Percentiles rank a stretch among this genome's conserved stretches.
Conservation (phyloP, 1,140 invertebrate species). For the Neocloeon triangulifer region DNA sequence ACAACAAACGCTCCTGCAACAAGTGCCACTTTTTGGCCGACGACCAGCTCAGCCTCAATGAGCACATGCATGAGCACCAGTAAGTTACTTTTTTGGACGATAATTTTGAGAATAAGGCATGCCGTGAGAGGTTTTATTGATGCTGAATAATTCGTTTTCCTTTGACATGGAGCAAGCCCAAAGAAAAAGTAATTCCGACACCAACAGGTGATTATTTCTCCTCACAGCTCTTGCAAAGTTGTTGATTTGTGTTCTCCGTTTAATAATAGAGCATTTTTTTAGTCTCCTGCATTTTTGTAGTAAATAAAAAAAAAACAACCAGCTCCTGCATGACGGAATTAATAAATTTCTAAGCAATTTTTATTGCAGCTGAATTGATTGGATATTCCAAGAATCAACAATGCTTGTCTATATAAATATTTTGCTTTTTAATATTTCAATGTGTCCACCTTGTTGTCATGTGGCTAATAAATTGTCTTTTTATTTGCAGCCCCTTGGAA, state of each 20-base stretch:
- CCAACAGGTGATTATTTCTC: background rate
- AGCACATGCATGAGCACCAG: conserved; percentile 38
- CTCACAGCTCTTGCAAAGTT: background rate
- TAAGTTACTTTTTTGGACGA: conserved; percentile 14
- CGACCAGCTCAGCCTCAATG: conserved; percentile 45
- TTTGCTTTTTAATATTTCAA: too few species aligned
- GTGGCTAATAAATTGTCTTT: background rate
- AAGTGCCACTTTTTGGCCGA: conserved; percentile 69
- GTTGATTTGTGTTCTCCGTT: too few species aligned
- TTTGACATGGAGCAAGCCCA: background rate
- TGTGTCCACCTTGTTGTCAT: too few species aligned
- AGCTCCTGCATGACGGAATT: too few species aligned
- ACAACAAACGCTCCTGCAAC: conserved; percentile 70
- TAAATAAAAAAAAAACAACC: too few species aligned
- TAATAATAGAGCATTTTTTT: too few species aligned
- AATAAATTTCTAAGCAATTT: too few species aligned
- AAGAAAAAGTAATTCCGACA: background rate
- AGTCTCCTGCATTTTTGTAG: too few species aligned
- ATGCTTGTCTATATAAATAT: too few species aligned
- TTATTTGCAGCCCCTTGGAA: conserved; percentile 2
- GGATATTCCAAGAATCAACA: too few species aligned
- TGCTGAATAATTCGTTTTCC: background rate
- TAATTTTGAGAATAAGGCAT: background rate
- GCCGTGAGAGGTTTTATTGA: background rate
- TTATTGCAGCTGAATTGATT: too few species aligned